phyloP scores from a whole-genome alignment of 2,888 invertebrate species.

The Pomacea canaliculata region DNA sequence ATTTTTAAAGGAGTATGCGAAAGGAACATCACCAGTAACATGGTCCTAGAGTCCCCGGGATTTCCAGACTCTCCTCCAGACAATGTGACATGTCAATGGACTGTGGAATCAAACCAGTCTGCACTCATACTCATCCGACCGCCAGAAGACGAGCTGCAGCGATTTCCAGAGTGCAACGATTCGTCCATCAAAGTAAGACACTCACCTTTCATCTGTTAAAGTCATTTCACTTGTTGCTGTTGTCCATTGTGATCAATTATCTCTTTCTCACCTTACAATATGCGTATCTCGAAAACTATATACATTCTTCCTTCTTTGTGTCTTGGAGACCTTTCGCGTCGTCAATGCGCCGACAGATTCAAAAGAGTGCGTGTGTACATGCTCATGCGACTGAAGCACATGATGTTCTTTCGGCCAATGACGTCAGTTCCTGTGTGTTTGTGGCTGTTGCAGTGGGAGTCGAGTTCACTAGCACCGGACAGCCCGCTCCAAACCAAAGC shows the following conservation, averaged over 20 bases:
- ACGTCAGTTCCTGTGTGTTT: neutral
- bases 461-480: neutral
- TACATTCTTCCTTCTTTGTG: no score
- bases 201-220: neutral
- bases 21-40: neutral
- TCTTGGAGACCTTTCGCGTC: no score
- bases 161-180: constrained; percentile 5
- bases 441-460: neutral
- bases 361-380: no score
- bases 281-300: no score
- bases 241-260: no score
- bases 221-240: neutral
- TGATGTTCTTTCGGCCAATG: no score
- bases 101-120: neutral
- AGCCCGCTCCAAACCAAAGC: no score
- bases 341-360: no score
- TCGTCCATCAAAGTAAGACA: neutral
- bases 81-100: constrained; percentile 26
- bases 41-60: constrained; percentile 12
- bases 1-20: constrained; percentile 21
- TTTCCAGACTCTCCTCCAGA: constrained; percentile 24
- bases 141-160: neutral
- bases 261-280: no score
- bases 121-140: constrained; percentile 12
- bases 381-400: no score